Evolutionary conservation across 37 sponge, comb jelly and placozoan species (phyloP).

Genomic region (Oopsacas minuta): DNA sequence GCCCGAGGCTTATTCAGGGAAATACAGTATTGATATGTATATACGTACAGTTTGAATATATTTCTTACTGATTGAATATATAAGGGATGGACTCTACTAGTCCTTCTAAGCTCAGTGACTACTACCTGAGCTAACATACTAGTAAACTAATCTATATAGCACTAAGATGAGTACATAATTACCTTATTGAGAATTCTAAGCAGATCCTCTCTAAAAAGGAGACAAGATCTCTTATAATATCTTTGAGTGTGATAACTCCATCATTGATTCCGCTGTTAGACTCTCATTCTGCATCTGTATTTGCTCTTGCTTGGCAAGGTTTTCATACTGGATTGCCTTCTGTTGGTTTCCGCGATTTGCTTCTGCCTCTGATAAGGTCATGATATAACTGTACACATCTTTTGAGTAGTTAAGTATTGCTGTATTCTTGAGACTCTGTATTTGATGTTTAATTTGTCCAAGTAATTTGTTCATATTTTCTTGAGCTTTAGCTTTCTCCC

Average conservation of each 20-base stretch:
- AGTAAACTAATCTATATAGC: too few relatives aligned
- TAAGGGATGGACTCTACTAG: not conserved
- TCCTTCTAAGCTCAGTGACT: not conserved
- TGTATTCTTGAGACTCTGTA: not conserved
- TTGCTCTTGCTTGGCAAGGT: not conserved
- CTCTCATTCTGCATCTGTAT: not conserved
- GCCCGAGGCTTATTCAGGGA: too few relatives aligned
- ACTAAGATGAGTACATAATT: too few relatives aligned
- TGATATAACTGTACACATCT: not conserved
- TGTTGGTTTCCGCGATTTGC: not conserved
- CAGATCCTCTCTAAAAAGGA: not conserved
- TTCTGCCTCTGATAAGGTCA: not conserved
- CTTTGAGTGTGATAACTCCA: not conserved
- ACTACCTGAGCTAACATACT: too few relatives aligned
- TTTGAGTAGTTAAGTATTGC: not conserved
- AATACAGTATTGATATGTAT: too few relatives aligned
- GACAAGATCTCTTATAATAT: not conserved
- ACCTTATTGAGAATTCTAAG: too few relatives aligned
- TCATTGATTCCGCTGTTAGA: not conserved
- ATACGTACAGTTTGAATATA: too few relatives aligned
- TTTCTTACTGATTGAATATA: too few relatives aligned
- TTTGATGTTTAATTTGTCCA: not conserved
- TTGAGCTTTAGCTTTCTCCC: not conserved
- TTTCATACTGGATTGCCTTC: not conserved
- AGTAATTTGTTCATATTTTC: not conserved